Evolutionary conservation across 2,113 vertebrate species (phyloP).

Genomic region (Numida meleagris): DNA sequence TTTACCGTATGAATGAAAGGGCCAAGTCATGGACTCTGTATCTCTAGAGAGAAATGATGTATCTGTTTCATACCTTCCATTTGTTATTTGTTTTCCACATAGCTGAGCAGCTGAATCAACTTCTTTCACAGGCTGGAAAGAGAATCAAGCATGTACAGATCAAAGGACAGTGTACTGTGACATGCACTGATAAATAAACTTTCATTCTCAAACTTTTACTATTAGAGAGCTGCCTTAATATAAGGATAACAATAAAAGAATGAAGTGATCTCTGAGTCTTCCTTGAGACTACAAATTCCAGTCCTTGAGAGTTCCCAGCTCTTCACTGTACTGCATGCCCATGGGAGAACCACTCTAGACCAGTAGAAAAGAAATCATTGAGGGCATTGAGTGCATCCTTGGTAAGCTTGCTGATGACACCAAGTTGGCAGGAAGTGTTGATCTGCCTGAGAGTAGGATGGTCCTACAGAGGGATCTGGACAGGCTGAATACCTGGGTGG

Average conservation of each 20-base stretch:
- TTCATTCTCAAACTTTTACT: background rate
- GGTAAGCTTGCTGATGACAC: no score
- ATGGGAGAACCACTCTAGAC: background rate
- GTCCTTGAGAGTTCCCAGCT: background rate
- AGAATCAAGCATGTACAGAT: background rate
- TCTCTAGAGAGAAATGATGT: background rate
- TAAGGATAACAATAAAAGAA: background rate
- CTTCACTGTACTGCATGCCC: background rate
- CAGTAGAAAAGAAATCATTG: background rate
- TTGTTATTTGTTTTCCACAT: background rate
- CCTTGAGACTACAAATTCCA: background rate
- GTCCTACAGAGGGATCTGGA: no score
- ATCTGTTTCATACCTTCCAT: background rate
- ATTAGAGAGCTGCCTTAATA: background rate
- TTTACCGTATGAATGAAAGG: background rate
- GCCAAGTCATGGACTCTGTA: background rate
- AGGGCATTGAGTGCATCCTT: no score
- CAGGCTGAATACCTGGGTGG: no score
- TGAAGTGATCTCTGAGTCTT: background rate
- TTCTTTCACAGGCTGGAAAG: background rate
- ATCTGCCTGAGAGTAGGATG: no score
- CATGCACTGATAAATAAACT: background rate
- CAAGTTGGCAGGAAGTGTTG: no score
- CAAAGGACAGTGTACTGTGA: background rate
- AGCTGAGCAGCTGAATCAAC: background rate